Percentiles rank a stretch among this genome's conserved stretches.
These are phyloP conservation scores for Callipepla squamata DNA, from an alignment of 2,113 vertebrate species.

Conservation along the genomic window DNA sequence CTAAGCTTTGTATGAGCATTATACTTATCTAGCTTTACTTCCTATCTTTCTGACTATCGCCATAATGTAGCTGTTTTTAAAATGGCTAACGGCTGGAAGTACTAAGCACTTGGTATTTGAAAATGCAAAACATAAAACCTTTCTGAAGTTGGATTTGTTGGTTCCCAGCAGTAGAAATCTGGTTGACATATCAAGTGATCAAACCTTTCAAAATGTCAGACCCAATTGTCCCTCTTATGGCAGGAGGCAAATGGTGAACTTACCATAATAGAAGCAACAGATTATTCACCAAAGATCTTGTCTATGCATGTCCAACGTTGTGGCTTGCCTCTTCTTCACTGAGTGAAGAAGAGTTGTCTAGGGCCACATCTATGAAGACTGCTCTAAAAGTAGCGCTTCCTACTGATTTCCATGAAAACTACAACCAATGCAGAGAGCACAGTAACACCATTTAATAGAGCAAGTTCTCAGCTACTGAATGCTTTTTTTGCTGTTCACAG, in stretches of 20 bases:
- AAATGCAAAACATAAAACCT: not conserved
- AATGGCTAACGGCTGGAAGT: not conserved
- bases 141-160: not conserved
- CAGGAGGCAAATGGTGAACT: not conserved
- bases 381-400: too few relatives aligned
- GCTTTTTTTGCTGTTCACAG: too few relatives aligned
- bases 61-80: not conserved
- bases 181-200: not conserved
- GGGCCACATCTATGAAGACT: too few relatives aligned
- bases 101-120: not conserved
- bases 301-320: too few relatives aligned
- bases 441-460: too few relatives aligned
- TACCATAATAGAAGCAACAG: not conserved
- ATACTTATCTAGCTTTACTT: not conserved
- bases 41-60: not conserved
- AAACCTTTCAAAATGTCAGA: not conserved
- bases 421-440: too few relatives aligned
- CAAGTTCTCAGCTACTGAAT: too few relatives aligned
- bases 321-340: too few relatives aligned
- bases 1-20: not conserved
- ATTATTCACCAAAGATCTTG: not conserved
- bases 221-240: not conserved
- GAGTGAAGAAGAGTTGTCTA: too few relatives aligned
- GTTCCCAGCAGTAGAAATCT: not conserved
- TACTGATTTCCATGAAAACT: too few relatives aligned